phyloP scores from a whole-genome alignment of 2,113 vertebrate genomes.

The Colinus virginianus region DNA sequence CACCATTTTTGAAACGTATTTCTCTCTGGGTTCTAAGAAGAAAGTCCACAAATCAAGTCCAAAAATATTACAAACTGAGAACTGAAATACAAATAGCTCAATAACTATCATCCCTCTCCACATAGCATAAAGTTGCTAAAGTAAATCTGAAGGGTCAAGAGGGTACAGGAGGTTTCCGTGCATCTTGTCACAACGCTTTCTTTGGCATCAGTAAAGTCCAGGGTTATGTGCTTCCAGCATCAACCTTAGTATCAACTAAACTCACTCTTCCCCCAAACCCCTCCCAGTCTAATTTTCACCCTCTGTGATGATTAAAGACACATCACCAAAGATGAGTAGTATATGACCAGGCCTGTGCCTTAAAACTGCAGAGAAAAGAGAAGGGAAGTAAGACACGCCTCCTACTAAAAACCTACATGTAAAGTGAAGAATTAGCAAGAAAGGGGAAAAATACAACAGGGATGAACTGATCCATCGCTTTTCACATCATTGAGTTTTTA shows the following conservation, averaged over 20 bases:
- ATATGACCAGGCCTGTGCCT: background rate
- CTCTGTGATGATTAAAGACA: background rate
- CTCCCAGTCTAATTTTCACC: background rate
- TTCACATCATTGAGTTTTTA: background rate
- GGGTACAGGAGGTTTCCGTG: background rate
- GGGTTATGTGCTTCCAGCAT: background rate
- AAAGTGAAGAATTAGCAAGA: background rate
- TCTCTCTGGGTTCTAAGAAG: background rate
- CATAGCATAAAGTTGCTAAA: background rate
- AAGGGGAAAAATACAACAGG: fast-evolving
- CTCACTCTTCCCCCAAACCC: background rate
- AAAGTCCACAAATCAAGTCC: background rate
- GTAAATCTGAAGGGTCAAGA: background rate
- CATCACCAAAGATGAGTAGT: background rate
- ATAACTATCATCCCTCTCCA: background rate
- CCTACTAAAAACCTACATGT: too few relatives aligned
- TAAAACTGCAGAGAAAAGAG: background rate
- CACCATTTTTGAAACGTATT: background rate
- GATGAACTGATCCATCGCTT: background rate
- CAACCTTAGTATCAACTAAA: background rate
- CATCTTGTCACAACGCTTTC: background rate
- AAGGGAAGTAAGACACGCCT: background rate
- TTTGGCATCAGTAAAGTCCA: background rate
- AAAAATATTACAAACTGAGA: background rate
- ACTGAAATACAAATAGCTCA: background rate